Evolutionary conservation across 1,140 invertebrate species (phyloP), one percentile per base, ranked within the genome.

Genomic region (Myzus persicae): DNA sequence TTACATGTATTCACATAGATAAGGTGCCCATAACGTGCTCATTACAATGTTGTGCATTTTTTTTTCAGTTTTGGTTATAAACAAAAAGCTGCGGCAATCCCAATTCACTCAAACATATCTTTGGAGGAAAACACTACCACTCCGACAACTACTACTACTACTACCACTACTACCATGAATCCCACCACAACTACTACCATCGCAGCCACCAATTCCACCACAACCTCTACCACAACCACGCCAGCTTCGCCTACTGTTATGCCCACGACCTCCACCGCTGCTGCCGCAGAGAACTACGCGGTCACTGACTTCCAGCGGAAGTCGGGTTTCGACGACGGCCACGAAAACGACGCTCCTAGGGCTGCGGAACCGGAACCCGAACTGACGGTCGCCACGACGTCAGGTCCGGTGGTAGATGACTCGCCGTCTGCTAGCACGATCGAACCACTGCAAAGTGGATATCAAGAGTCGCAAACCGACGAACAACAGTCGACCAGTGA

Each of bases 221-320:
- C 26, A 5, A n/a, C 18, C 14, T 18, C 31, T 5, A 36, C 36
- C 36, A 48, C n/a, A 9, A 22, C 44, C 36, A 59, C 87, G 8
- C 24, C 59, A 76, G 59, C n/a, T n/a, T 18, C 88, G 36, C n/a
- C 85, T 26, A 76, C 88, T 38, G 51, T 18, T 76, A 76, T n/a
- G 22, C 4, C 18, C 4, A 76, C 59, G 18, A 76, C 31, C 59
- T 2, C 88, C 18, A 36, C 36, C 11, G 24, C 67, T 42, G 18
- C 89, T n/a, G 76, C 91, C 38, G 48, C 95, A 95, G 94, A 85
- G 22, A 24, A 40, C 22, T 40, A 85, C 26, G 82, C 8, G 31
- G 14, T n/a, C 14, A 36, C 59, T 95, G 94, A 95, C 95, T 94
- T 95, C 95, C 94, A 95, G 96, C 94, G 95, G 95, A 67, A 95